phyloP scores from a whole-genome alignment of 2,113 vertebrate genomes.

The Marcusenius ussheri region DNA sequence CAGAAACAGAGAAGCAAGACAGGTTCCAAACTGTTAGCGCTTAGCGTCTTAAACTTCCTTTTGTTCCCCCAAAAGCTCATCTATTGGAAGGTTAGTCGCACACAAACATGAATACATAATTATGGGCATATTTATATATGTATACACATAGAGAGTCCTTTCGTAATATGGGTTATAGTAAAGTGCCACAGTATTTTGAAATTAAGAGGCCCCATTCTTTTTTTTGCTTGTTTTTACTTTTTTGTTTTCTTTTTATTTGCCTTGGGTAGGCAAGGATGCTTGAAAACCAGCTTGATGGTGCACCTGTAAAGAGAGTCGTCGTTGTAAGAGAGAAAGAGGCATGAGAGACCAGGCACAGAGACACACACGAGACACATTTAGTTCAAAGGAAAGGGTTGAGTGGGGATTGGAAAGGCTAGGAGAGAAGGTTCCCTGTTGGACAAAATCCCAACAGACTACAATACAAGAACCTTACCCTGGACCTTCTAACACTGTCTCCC shows the following conservation, averaged over 20 bases:
- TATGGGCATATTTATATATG: slow-evolving; percentile 39
- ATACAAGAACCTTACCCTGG: slow-evolving; percentile 93
- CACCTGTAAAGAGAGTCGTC: slow-evolving; percentile 85
- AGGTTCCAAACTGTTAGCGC: slow-evolving; percentile 77
- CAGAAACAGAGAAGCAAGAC: slow-evolving; percentile 71
- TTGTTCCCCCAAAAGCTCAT: slow-evolving; percentile 62
- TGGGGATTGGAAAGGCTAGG: slow-evolving; percentile 52
- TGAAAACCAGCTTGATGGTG: slow-evolving; percentile 61
- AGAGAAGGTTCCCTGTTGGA: slow-evolving; percentile 60
- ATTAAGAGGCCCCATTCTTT: slow-evolving; percentile 38
- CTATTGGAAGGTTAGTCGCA: slow-evolving; percentile 49
- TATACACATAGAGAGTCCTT: slow-evolving; percentile 29
- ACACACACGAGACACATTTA: slow-evolving; percentile 38
- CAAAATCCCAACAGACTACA: slow-evolving; percentile 75
- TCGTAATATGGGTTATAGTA: slow-evolving; percentile 44
- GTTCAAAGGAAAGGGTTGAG: slow-evolving; percentile 46
- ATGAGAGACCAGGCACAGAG: slow-evolving; percentile 65
- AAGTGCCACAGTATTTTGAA: slow-evolving; percentile 43
- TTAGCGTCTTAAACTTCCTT: slow-evolving; percentile 37
- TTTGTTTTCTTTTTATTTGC: slow-evolving; percentile 21
- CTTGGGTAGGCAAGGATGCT: slow-evolving; percentile 56
- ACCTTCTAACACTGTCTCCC: slow-evolving; percentile 72
- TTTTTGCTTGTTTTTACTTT: slow-evolving; percentile 27
- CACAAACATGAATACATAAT: slow-evolving; percentile 46
- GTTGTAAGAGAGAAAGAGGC: slow-evolving; percentile 65